phyloP scores from a whole-genome alignment of 2,113 vertebrate species.

The Rhea pennata region DNA sequence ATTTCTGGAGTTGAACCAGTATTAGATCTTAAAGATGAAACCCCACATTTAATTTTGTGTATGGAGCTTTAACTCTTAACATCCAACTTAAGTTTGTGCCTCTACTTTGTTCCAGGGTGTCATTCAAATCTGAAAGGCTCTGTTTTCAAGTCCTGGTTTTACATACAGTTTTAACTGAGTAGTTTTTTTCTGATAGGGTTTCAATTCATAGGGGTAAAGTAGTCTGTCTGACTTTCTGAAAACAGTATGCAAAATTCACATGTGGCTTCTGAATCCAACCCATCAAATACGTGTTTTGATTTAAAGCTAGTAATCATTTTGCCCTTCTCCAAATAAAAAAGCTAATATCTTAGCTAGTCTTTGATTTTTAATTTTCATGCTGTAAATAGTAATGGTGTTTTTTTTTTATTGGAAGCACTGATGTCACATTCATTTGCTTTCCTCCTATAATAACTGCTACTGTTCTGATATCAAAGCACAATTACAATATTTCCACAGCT shows the following conservation, averaged over 20 bases:
- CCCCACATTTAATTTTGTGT: background rate
- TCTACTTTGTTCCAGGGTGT: background rate
- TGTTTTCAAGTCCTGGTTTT: background rate
- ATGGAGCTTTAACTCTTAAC: background rate
- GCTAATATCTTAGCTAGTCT: background rate
- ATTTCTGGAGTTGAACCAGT: background rate
- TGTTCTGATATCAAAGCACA: background rate
- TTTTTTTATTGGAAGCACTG: background rate
- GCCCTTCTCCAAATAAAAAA: background rate
- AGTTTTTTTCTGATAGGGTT: background rate
- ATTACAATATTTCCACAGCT: background rate
- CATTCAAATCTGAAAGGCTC: background rate
- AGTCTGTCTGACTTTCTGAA: conserved; percentile 10
- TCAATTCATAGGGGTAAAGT: background rate
- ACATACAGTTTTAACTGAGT: background rate
- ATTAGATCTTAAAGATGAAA: background rate
- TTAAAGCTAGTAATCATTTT: conserved; percentile 16
- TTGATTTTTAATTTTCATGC: background rate
- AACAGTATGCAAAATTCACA: background rate
- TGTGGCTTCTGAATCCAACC: background rate
- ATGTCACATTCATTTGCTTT: background rate
- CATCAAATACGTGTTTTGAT: background rate
- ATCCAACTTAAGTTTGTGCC: background rate
- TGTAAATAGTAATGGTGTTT: conserved; percentile 3
- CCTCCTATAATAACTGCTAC: background rate